A percentile compares a stretch with the other conserved stretches of the same genome.
phyloP scores from a whole-genome alignment of 2,888 invertebrate species.

The Timema cristinae region DNA sequence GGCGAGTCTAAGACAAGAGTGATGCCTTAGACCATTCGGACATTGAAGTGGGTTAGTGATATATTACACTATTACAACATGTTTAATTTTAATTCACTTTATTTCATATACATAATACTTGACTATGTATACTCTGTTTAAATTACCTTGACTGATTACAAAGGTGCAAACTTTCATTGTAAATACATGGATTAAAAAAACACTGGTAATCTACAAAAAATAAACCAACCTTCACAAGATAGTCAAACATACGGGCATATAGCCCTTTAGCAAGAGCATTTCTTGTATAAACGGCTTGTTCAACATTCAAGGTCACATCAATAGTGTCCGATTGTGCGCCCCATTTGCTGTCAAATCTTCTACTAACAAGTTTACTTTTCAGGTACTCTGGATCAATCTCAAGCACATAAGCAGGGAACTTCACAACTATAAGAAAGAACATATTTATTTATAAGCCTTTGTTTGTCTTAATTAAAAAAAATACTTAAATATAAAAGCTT shows the following conservation, averaged over 20 bases:
- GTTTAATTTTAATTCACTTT: no score
- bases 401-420: slow-evolving; percentile 58
- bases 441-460: not conserved
- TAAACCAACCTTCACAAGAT: slow-evolving; percentile 49
- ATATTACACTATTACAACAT: no score
- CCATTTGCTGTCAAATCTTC: slow-evolving; percentile 64
- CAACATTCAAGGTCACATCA: slow-evolving; percentile 59
- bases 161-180: no score
- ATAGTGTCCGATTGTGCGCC: slow-evolving; percentile 60
- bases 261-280: slow-evolving; percentile 63
- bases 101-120: no score
- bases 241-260: slow-evolving; percentile 61
- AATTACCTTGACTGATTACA: no score
- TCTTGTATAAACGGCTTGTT: slow-evolving; percentile 59
- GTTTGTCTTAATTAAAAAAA: not conserved
- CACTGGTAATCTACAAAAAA: not conserved
- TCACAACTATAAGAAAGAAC: slow-evolving; percentile 48
- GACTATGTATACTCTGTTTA: no score
- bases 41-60: no score
- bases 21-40: no score
- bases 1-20: no score
- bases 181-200: no score
- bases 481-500: not conserved
- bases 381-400: slow-evolving; percentile 54
- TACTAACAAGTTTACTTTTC: slow-evolving; percentile 55